phyloP scores from a whole-genome alignment of 1,140 invertebrate genomes.

The Theocolax elegans region DNA sequence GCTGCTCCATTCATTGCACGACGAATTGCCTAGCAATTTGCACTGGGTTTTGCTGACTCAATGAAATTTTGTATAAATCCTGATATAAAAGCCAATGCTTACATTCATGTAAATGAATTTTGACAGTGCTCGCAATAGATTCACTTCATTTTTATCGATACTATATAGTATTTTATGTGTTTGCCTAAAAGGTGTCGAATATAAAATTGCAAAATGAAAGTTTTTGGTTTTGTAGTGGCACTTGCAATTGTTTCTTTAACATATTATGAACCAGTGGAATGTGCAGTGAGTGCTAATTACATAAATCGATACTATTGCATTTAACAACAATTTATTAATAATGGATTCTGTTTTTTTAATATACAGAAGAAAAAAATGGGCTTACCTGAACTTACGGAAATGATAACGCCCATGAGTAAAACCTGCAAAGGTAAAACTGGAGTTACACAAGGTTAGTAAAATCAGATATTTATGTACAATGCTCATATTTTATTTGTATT shows the following conservation, averaged over 20 bases:
- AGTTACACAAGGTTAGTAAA: constrained; percentile 19
- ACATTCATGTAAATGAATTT: background rate
- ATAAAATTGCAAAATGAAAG: constrained; percentile 1
- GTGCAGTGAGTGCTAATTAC: constrained; percentile 7
- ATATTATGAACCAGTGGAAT: background rate
- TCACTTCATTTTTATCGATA: too few species aligned
- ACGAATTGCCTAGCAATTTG: constrained; percentile 6
- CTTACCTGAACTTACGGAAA: background rate
- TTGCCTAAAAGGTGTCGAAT: too few species aligned
- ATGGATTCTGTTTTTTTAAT: background rate
- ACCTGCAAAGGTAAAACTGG: constrained; percentile 17
- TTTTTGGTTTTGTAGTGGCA: background rate
- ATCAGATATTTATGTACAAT: background rate
- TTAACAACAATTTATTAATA: background rate
- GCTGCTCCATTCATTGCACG: background rate
- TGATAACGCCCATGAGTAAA: constrained; percentile 20
- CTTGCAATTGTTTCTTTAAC: background rate
- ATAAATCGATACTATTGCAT: too few species aligned
- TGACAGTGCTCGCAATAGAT: too few species aligned
- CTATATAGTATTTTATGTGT: too few species aligned
- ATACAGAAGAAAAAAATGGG: constrained; percentile 14
- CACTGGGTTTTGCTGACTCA: constrained; percentile 10
- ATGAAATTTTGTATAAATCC: background rate
- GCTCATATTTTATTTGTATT: background rate
- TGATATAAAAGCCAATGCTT: constrained; percentile 16